Evolutionary conservation across 2,797 vertebrate genomes (phyloP).

Genomic region (Hippoglossus hippoglossus): DNA sequence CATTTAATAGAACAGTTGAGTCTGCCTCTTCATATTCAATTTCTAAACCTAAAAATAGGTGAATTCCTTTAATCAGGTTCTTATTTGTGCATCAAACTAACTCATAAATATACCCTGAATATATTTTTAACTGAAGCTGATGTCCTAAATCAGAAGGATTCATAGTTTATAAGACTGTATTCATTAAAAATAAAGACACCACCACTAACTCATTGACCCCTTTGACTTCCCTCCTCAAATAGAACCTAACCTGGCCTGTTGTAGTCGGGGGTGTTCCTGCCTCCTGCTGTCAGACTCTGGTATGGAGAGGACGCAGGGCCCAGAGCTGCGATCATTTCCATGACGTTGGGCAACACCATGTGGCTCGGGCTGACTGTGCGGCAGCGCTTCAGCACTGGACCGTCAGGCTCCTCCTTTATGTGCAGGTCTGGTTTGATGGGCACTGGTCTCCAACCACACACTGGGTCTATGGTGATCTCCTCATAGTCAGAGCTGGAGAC

Average conservation of each 20-base stretch:
- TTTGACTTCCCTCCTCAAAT: background rate
- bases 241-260: conserved; percentile 82
- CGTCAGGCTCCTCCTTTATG: conserved; percentile 93
- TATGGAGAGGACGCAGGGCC: conserved; percentile 90
- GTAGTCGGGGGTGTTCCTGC: conserved; percentile 86
- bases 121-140: too few relatives aligned
- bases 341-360: conserved; percentile 94
- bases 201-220: too few relatives aligned
- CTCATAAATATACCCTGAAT: too few relatives aligned
- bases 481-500: conserved; percentile 91
- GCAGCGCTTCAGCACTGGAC: conserved; percentile 92
- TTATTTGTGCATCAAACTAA: too few relatives aligned
- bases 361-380: conserved; percentile 94
- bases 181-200: too few relatives aligned
- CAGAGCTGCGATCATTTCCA: conserved; percentile 96
- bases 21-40: too few relatives aligned
- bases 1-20: too few relatives aligned
- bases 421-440: conserved; percentile 93
- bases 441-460: conserved; percentile 95
- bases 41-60: too few relatives aligned
- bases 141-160: too few relatives aligned
- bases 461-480: conserved; percentile 97
- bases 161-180: too few relatives aligned
- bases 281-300: conserved; percentile 78
- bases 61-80: too few relatives aligned